Evolutionary conservation across 2,888 invertebrate species (phyloP), one percentile per base, ranked within the genome.

Genomic region (Hecatera dysodea): DNA sequence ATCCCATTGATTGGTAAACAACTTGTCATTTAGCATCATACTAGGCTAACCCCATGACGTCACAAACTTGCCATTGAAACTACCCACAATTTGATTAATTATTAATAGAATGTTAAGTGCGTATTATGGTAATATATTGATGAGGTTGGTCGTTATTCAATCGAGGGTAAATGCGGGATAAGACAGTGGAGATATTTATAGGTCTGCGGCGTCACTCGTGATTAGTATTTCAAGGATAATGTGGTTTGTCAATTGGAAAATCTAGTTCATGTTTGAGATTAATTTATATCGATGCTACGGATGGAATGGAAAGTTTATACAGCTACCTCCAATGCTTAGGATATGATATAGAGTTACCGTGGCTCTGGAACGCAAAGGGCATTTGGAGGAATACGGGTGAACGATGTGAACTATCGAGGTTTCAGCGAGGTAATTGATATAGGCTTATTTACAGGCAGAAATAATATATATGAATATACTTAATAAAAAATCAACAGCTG

Each of bases 81-180:
- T 78, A 67, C 78, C 69, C 72, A 75, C 75, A 53, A 46, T 48
- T 56, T 48, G 65, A 36, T 53, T 7, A 64, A n/a, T 46, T 80
- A 73, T 73, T 72, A 77, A 80, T 82, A 75, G 57, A 56, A 33
- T 46, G 60, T 59, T 71, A 64, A 64, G 52, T 55, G 75, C 33
- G 59, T 24, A 74, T 85, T 81, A 84, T 85, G 84, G 27, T 75
- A 84, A 84, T 75, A 24, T 60, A 65, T 66, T 66, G 57, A 73
- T 62, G 64, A 65, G 50, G 53, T 50, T 57, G 27, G 77, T 81
- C 64, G 72, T 79, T 75, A 81, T 85, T 85, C 77, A 84, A 71
- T 80, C 42, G 73, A 60, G 61, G 74, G 17, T 48, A 71, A 70
- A 66, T 76, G 61, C 33, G 56, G 68, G 62, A 56, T 59, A 50